Base-by-base conservation (phyloP, 2,113 vertebrate genomes). In the Xenopus laevis region DNA sequence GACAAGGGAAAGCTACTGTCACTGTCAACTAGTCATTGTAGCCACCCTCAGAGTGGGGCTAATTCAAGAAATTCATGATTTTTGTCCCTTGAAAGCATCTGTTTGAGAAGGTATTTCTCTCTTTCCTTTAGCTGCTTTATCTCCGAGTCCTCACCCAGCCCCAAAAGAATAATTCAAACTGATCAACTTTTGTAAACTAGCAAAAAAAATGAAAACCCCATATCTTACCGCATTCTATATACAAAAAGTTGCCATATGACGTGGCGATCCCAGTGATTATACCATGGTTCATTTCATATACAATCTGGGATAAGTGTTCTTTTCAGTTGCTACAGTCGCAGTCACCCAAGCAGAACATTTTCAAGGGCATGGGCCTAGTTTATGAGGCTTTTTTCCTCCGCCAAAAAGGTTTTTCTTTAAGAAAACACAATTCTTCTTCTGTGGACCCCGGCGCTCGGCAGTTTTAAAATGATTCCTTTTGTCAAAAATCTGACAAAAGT, bases 11-110 rank as follows among this genome's bases (percentile, higher is more conserved):
- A 94, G 91, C 92, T 90, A 93, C 91, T 93, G 87, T 92, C 88
- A 88, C 91, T 86, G 91, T 91, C 92, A 90, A 88, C 89, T 91
- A 93, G 91, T 92, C 93, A 93, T 92, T 94, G 93, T 92, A 80
- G 84, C 89, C 85, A 84, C 84, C 83, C 79, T 84, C 79, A 17
- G 81, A 84, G 86, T 82, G 82, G 84, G 76, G 44, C 83, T 78
- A 82, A 85, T 81, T 89, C 87, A 89, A 83, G 82, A 88, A 89
- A 90, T 85, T 86, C 90, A 87, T 81, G 83, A 85, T 87, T 82
- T 87, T 80, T 86, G 86, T 82, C 82, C 82, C 84, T 88, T 84
- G 78, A 84, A 84, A 79, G 84, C 88, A 84, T 89, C 84, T 87
- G 87, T 85, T 84, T 86, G 78, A 82, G 83, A 86, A 85, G 71